Evolutionary conservation across 1,140 invertebrate species (phyloP), one percentile per base, ranked within the genome.

Genomic region (Aleiodes sp.): DNA sequence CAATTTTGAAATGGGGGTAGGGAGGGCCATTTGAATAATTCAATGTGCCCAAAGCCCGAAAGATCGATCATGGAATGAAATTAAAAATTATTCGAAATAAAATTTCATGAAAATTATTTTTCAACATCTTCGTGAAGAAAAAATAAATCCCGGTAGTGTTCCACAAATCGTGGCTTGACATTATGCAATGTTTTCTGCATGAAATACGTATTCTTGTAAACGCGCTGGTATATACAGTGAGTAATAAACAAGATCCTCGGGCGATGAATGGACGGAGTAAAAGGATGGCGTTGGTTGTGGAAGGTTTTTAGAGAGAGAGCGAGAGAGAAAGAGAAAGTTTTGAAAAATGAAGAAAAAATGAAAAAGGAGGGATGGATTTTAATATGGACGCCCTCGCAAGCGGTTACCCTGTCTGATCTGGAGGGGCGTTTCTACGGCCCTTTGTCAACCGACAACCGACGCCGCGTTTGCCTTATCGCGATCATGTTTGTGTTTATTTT

Each of bases 301-400:
- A n/a, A 28, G 26, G 33, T 52, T 19, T 6, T 6, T 14, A 68
- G 28, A 68, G 28, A 16, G 31, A 31, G 12, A 37, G 64, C 35
- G 39, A 35, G 41, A 56, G 35, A 56, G 65, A 12, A 46, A 70
- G 70, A 65, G 66, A 66, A 70, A 65, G 60, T 68, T 64, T 71
- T 73, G 66, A n/a, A n/a, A n/a, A n/a, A n/a, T n/a, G n/a, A n/a
- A n/a, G n/a, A n/a, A n/a, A n/a, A n/a, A n/a, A n/a, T n/a, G 70
- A 37, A 14, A 31, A 35, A 2, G 39, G 60, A 29, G 56, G 31
- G 19, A 65, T 64, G 71, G 70, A 80, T 79, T 79, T 80, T 80
- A 81, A 81, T 83, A 83, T 83, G 80, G 69, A 83, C 80, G 80
- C 80, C 82, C 76, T 73, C 80, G 76, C 78, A 73, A 81, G 80